phyloP scores from a whole-genome alignment of 2,888 invertebrate genomes.

The Melanotus villosus region DNA sequence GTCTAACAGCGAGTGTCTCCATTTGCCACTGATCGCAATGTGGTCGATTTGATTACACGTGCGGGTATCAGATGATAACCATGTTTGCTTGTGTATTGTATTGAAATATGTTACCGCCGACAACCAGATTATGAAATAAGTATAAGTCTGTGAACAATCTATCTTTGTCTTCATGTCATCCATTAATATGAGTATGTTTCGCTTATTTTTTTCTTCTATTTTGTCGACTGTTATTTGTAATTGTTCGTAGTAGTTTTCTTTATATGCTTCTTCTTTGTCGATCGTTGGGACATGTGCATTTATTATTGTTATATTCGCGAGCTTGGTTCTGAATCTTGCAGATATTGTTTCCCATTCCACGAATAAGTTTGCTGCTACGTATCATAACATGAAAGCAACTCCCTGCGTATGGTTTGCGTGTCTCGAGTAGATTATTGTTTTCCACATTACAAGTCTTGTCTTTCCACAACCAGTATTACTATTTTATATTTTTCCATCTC shows the following conservation, averaged over 20 bases:
- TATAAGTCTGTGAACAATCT: too few species aligned
- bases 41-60: not conserved
- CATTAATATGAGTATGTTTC: too few species aligned
- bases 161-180: too few species aligned
- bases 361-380: not conserved
- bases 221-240: not conserved
- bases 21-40: not conserved
- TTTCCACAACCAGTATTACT: not conserved
- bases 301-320: not conserved
- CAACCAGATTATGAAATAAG: too few species aligned
- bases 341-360: not conserved
- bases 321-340: not conserved
- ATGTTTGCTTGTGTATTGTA: too few species aligned
- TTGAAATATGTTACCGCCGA: too few species aligned
- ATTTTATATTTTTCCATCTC: conserved; percentile 6
- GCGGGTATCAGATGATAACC: too few species aligned
- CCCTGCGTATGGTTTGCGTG: too few species aligned
- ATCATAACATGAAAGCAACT: not conserved
- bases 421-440: too few species aligned
- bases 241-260: not conserved
- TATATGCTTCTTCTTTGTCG: not conserved
- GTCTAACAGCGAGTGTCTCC: not conserved
- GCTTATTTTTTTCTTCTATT: too few species aligned
- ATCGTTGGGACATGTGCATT: not conserved
- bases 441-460: not conserved